Evolutionary conservation across 2,113 vertebrate genomes (phyloP), one percentile per base, ranked within the genome.

Genomic region (Zingel zingel): DNA sequence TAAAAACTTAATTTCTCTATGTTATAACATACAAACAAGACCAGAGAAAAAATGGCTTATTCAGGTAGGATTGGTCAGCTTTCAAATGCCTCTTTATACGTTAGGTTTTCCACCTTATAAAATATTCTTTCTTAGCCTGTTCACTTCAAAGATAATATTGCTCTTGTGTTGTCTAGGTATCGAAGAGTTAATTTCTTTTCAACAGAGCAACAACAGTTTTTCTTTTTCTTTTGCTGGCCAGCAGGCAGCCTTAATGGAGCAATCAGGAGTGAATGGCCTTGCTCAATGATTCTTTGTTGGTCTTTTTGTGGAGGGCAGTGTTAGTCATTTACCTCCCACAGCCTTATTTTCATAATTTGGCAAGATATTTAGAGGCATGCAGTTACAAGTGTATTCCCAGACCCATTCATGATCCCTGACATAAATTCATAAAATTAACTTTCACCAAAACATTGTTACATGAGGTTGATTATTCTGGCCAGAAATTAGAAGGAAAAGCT

Each of bases 221-320:
- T 13, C 12, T 2, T 6, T 27, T 19, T 12, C 12, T 48, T n/a
- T 65, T 58, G 53, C 19, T 59, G 15, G 43, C 57, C 19, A 43
- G 16, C 6, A 71, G 4, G 7, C 6, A 57, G 36, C 36, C 21
- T 15, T 47, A 73, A 69, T 57, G 16, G 19, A 48, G 74, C 75
- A 82, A 77, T 84, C 71, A 70, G 39, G 27, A 77, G n/a, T 65
- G 48, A 83, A 74, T 53, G 18, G 47, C 23, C 2, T 30, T 48
- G 63, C 6, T 72, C 25, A 70, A 56, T 23, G 50, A 54, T 23
- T 78, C 27, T 27, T 45, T 74, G 45, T 48, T 61, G 12, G 56
- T 12, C 33, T 66, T 14, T 48, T 74, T 62, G 47, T 74, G 64
- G 19, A 59, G 12, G 33, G 1, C 0, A 51, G 27, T 57, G 54